phyloP scores from a whole-genome alignment of 2,113 vertebrate genomes.

The Plestiodon gilberti region DNA sequence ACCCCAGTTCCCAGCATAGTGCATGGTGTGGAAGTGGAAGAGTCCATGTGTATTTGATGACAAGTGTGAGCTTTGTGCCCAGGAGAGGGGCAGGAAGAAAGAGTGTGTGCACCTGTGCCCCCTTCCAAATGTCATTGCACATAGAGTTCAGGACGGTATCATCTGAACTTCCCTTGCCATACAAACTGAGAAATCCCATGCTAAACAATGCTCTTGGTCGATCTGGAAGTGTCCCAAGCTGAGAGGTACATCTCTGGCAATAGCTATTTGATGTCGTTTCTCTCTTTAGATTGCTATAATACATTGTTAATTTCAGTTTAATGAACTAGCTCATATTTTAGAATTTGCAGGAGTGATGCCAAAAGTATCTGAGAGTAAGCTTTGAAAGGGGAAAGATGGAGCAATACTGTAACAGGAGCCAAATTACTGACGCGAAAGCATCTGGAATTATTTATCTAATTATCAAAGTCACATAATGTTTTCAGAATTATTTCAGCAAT shows the following conservation, averaged over 20 bases:
- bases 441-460: constrained; percentile 20
- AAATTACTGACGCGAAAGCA: neutral
- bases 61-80: neutral
- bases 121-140: neutral
- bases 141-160: neutral
- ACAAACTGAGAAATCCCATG: too few species aligned
- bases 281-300: neutral
- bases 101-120: too few species aligned
- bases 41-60: neutral
- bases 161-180: neutral
- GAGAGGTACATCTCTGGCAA: neutral
- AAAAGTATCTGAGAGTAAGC: neutral
- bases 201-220: neutral
- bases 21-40: neutral
- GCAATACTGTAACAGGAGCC: neutral
- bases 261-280: neutral
- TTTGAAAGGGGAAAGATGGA: neutral
- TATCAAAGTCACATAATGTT: neutral
- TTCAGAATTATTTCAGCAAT: constrained; percentile 5
- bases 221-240: neutral
- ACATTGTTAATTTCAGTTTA: constrained; percentile 4
- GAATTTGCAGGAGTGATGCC: neutral
- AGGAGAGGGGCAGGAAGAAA: neutral
- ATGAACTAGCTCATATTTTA: neutral
- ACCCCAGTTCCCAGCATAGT: neutral